Evolutionary conservation across 2,113 vertebrate species (phyloP), one percentile per base, ranked within the genome.

Genomic region (Semnornis frantzii): DNA sequence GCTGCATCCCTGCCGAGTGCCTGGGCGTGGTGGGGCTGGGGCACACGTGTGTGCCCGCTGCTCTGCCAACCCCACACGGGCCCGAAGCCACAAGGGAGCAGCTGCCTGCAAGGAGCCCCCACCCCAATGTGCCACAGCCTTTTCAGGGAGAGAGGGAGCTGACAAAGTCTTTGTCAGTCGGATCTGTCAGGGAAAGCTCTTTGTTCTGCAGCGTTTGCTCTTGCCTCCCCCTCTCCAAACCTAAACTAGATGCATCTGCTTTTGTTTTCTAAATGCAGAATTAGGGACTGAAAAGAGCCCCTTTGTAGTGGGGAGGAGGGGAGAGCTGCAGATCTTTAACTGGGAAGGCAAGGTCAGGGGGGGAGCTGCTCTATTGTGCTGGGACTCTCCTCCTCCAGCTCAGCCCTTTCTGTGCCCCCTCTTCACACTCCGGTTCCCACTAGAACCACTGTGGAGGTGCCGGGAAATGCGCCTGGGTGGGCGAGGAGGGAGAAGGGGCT

Each of bases 181-280:
- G 90, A 94, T 90, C 87, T 91, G 85, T 74, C 87, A 85, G 88
- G 93, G 87, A 87, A 90, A 92, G 91, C 86, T 78, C 91, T 95
- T 96, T 95, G 96, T 96, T 94, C 93, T 92, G 87, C 94, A 82
- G 95, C 92, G 24, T 95, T 95, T 92, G 92, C 88, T 91, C 92
- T 60, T 58, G 80, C 77, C 93, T 90, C 93, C 94, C 93, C 94
- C 94, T 58, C 90, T 82, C 64, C 80, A 62, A 90, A 94, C 80
- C 46, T 89, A 84, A 94, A 89, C 74, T 85, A 54, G 90, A 93
- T 83, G 95, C 94, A 91, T 92, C 94, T 90, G 89, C 96, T 95
- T 97, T 95, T 96, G 95, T 95, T 96, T 96, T 95, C 90, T 86
- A 94, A 94, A 95, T 92, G 94, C 95, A 94, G 92, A 94, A 94